These are phyloP conservation scores for Drosophila birchii DNA, from an alignment of 2,888 invertebrate genomes.

Conservation along the genomic window DNA sequence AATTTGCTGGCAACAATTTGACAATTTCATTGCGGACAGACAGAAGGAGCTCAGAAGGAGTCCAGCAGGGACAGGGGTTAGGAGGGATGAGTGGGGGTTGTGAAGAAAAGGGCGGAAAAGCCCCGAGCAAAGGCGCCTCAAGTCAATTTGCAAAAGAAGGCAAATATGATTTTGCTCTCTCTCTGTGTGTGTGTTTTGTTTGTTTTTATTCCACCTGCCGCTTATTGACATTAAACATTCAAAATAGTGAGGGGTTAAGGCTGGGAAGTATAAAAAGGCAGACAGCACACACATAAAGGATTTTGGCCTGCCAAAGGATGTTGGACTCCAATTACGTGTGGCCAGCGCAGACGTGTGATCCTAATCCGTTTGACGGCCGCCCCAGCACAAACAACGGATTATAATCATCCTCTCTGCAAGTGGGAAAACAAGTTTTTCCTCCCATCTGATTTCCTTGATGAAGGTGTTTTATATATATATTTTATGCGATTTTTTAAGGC, in stretches of 20 bases:
- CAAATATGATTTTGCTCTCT: slow-evolving; percentile 31
- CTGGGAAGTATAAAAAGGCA: background rate
- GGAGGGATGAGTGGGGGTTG: background rate
- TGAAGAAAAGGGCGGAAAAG: slow-evolving; percentile 9
- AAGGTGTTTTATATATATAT: slow-evolving; percentile 3
- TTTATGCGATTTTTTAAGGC: background rate
- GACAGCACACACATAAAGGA: slow-evolving; percentile 44
- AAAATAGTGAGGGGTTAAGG: slow-evolving; percentile 52
- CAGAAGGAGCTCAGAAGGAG: background rate
- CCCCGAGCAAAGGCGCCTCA: slow-evolving; percentile 31
- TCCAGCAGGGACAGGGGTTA: background rate
- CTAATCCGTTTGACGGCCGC: slow-evolving; percentile 37
- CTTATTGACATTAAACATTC: slow-evolving; percentile 78
- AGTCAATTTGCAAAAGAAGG: slow-evolving; percentile 38
- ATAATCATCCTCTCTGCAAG: slow-evolving; percentile 32
- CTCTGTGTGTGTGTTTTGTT: background rate
- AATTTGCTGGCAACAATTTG: slow-evolving; percentile 41
- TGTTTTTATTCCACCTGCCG: slow-evolving; percentile 21
- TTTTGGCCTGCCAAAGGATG: slow-evolving; percentile 68
- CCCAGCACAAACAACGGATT: slow-evolving; percentile 27
- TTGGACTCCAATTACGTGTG: slow-evolving; percentile 41
- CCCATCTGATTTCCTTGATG: slow-evolving; percentile 1
- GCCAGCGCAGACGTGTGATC: slow-evolving; percentile 40
- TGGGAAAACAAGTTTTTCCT: slow-evolving; percentile 29
- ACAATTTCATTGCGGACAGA: slow-evolving; percentile 46